Evolutionary conservation across 2,113 vertebrate species (phyloP), one percentile per base, ranked within the genome.

Genomic region (Siphamia tubifer): DNA sequence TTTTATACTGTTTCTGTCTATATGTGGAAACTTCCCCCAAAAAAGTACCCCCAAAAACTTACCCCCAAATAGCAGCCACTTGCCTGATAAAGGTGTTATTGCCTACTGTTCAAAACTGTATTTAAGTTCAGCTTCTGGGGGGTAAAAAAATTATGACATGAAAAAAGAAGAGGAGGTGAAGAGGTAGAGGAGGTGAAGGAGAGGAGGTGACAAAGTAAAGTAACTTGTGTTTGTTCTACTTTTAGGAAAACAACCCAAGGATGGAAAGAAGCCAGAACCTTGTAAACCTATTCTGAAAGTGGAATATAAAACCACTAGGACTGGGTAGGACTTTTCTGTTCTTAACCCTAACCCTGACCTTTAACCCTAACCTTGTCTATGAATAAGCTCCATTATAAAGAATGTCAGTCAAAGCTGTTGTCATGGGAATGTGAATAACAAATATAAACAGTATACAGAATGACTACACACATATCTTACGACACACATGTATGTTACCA

Each of bases 231-330:
- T 81, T 87, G 34, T 90, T 92, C 84, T 90, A 56, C 92, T 90
- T 95, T 91, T 87, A 99, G 98, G 96, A 94, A 99, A 99, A 87
- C 96, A 98, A 86, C 92, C 96, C 87, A 99, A 99, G 91, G 98
- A 99, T 87, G 98, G 98, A 78, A 99, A 98, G 92, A 99, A 99
- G 89, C 96, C 98, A 91, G 98, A 99, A 82, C 94, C 97, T 21
- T 99, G 98, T 92, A 99, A 98, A 92, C 98, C 98, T 85, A 99
- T 99, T 77, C 96, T 99, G 78, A 99, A 99, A 92, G 98, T 99
- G 92, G 98, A 99, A 82, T 99, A 98, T 90, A 99, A 98, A 93
- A 99, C 97, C 61, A 96, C 95, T 28, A 94, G 95, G 93, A 88
- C 86, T 84, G 98, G 98, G 98, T 99, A 94, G 89, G 93, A 2